Conservation (phyloP, 2,888 invertebrate species). For the Anagyrus pseudococci region DNA sequence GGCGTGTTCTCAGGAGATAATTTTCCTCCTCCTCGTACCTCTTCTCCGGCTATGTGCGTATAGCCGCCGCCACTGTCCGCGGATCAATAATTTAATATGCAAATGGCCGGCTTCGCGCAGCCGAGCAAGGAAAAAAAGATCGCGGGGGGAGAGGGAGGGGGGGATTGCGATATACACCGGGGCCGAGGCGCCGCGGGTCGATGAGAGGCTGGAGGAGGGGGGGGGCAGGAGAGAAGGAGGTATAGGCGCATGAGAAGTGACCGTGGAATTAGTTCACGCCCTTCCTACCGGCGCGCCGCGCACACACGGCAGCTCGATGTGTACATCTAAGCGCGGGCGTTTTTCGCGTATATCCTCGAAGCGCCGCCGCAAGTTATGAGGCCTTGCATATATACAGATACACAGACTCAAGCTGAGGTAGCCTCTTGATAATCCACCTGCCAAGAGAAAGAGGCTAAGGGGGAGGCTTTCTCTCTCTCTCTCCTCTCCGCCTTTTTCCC, state of each 20-base stretch:
- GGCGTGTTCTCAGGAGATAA: constrained; percentile 28
- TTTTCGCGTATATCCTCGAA: too few species aligned
- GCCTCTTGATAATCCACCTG: neutral
- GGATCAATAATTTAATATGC: constrained; percentile 33
- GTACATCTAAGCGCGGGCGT: constrained; percentile 5
- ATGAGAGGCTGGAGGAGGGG: too few species aligned
- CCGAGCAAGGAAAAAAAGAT: neutral
- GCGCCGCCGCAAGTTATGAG: too few species aligned
- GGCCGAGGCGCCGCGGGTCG: neutral
- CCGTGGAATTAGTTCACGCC: constrained; percentile 34
- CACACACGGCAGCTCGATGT: constrained; percentile 5
- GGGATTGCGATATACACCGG: neutral
- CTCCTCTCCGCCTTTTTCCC: constrained; percentile 13
- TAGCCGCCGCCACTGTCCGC: neutral
- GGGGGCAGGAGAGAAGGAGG: too few species aligned
- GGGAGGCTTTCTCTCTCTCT: neutral
- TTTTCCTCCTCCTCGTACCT: constrained; percentile 7
- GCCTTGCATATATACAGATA: too few species aligned
- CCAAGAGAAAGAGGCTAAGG: neutral
- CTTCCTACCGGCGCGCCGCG: constrained; percentile 14
- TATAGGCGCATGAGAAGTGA: constrained; percentile 26
- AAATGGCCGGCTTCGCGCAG: constrained; percentile 28
- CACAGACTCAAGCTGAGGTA: too few species aligned
- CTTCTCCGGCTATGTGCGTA: neutral
- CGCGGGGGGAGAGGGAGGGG: constrained; percentile 7